Evolutionary conservation across 1,140 invertebrate species (phyloP).

Genomic region (Drosophila biarmipes): DNA sequence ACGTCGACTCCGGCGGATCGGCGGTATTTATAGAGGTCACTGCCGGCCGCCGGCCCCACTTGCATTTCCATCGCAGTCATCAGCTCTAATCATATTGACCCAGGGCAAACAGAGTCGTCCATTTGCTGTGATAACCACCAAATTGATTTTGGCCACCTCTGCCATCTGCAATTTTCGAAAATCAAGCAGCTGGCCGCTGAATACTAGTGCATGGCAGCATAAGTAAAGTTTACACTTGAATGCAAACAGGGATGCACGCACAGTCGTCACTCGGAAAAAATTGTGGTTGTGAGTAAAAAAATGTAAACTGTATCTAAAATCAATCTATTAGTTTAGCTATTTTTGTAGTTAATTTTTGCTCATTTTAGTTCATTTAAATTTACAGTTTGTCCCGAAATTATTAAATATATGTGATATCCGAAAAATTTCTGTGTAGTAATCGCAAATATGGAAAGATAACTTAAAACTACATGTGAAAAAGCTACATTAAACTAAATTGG

Average conservation of each 20-base stretch:
- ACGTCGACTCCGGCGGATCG: neutral
- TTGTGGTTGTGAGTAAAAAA: neutral
- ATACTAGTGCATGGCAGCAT: neutral
- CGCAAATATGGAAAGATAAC: neutral
- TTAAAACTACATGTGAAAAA: neutral
- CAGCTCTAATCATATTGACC: constrained; percentile 74
- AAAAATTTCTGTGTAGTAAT: neutral
- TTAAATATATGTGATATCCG: no score
- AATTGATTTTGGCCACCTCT: constrained; percentile 59
- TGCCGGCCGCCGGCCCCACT: neutral
- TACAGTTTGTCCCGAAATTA: no score
- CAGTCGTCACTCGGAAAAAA: neutral
- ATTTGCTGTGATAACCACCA: constrained; percentile 51
- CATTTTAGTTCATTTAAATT: no score
- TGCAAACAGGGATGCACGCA: constrained; percentile 26
- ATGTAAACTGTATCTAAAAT: neutral
- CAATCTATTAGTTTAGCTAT: no score
- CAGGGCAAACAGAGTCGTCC: constrained; percentile 53
- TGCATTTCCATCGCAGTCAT: constrained; percentile 47
- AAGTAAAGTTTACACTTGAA: constrained; percentile 25
- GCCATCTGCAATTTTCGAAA: constrained; percentile 24
- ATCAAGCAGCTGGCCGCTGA: constrained; percentile 6
- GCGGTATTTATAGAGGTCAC: constrained; percentile 57
- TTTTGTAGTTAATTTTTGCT: no score
- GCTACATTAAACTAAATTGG: constrained; percentile 2